phyloP scores from a whole-genome alignment of 2,888 invertebrate species.

The Eupithecia abbreviata region DNA sequence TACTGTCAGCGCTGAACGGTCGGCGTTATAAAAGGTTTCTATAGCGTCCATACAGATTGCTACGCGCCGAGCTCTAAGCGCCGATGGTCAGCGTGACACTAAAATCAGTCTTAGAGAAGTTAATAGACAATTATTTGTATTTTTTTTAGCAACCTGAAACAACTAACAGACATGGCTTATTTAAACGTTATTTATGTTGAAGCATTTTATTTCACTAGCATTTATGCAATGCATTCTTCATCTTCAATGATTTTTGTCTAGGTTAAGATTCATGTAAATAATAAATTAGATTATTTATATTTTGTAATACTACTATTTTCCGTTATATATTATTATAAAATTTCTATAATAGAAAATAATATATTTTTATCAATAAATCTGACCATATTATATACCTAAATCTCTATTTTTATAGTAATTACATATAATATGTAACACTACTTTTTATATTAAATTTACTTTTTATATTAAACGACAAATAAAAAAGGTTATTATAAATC shows the following conservation, averaged over 20 bases:
- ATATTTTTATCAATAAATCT: neutral
- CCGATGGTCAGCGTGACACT: no score
- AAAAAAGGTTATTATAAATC: neutral
- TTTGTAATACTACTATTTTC: neutral
- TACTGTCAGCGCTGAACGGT: no score
- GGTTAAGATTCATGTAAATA: neutral
- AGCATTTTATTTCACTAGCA: neutral
- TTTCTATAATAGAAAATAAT: neutral
- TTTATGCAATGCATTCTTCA: conserved; percentile 3
- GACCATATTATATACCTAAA: neutral
- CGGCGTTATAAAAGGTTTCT: no score
- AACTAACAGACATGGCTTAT: neutral
- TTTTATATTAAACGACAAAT: neutral
- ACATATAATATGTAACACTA: neutral
- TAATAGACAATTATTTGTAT: neutral
- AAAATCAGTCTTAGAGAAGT: no score
- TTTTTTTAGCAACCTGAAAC: neutral
- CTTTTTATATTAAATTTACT: neutral
- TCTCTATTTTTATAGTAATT: neutral
- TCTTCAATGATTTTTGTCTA: neutral
- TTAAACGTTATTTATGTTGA: neutral
- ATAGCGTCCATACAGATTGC: no score
- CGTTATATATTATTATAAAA: neutral
- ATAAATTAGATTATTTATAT: neutral
- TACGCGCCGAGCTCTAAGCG: no score